These are phyloP conservation scores for Peucedramus taeniatus DNA, from an alignment of 2,113 vertebrate genomes.

Conservation along the genomic window DNA sequence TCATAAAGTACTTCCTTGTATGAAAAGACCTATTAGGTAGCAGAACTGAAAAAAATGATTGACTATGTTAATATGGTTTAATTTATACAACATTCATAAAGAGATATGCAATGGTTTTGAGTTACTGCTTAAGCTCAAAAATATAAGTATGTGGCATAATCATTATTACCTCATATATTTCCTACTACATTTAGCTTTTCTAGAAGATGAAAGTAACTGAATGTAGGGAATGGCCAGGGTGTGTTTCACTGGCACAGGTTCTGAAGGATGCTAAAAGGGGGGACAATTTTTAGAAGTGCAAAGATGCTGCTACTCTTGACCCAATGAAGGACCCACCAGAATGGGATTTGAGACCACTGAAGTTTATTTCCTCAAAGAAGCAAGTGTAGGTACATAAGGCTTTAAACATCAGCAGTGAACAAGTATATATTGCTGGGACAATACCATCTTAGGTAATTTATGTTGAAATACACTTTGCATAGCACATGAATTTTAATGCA, in stretches of 20 bases:
- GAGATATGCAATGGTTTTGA: rapidly evolving
- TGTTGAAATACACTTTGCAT: background rate
- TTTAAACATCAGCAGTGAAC: background rate
- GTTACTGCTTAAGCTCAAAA: background rate
- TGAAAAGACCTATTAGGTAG: background rate
- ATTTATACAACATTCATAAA: background rate
- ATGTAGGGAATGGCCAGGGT: background rate
- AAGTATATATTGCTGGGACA: background rate
- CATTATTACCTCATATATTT: background rate
- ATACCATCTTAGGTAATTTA: background rate
- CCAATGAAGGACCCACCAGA: background rate
- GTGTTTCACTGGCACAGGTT: background rate
- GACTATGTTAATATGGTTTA: background rate
- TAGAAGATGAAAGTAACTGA: background rate
- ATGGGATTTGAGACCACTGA: background rate
- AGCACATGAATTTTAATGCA: background rate
- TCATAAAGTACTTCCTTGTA: background rate
- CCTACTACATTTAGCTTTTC: background rate
- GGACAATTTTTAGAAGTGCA: background rate
- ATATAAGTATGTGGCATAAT: background rate
- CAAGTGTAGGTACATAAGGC: background rate
- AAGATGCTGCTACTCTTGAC: background rate
- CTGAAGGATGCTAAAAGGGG: background rate
- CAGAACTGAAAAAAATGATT: background rate
- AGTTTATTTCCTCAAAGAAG: background rate